Evolutionary conservation across 2,797 vertebrate species (phyloP), one percentile per base, ranked within the genome.

Genomic region (Acanthopagrus latus): DNA sequence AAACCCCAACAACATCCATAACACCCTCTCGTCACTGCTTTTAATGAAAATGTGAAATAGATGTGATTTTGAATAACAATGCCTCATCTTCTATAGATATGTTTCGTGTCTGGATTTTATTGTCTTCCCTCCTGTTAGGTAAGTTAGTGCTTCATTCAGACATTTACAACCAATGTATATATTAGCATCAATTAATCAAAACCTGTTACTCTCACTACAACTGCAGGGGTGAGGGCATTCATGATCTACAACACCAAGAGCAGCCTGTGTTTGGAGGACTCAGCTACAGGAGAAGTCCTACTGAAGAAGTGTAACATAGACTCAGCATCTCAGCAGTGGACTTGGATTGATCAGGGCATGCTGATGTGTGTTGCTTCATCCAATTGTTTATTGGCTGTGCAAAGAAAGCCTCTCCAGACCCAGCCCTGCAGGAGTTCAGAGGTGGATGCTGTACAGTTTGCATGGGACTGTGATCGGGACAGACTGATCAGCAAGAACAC

Each of bases 91-190:
- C 47, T 80, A 27, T 27, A 94, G 91, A 74, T 52, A 97, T 97
- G 96, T 78, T 81, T 71, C 17, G 62, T 11, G 60, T 87, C 43
- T 95, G 93, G 94, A 89, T 96, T 29, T 54, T 91, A 5, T 71
- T 95, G 51, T 88, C 91, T 59, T 68, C 96, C n/a, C 59, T 95
- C 66, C 82, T 96, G 50, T 88, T 94, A 89, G 96, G 97, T 97
- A 94, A 81, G 74, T 48, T 17, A 14, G 5, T 20, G 3, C 9
- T 29, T 52, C 38, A 43, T 57, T 56, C n/a, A 65, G 17, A 64
- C 8, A 60, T 44, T 63, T 44, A 44, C 2, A 60, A 25, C 5
- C 27, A 5, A 52, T 38, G 41, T 14, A n/a, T 63, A 23, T 59
- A 16, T 57, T 11, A n/a, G 9, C 10, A 38, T 71, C 8, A 33